Conservation (phyloP, 2,797 vertebrate species). For the Notamacropus eugenii region DNA sequence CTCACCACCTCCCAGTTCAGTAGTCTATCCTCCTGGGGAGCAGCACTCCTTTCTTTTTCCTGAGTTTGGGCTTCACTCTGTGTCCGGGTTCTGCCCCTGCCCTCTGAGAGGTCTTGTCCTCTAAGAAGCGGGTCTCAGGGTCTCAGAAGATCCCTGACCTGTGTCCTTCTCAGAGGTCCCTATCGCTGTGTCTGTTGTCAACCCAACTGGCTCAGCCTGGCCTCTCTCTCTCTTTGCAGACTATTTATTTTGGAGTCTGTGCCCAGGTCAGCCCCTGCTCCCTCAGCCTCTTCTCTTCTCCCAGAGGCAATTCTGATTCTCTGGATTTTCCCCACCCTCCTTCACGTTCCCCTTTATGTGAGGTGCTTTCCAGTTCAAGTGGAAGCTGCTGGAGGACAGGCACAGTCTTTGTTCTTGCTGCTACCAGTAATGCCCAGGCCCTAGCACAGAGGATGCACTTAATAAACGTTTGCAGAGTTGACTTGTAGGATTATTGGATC, state of each 20-base stretch:
- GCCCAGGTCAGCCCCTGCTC: not conserved
- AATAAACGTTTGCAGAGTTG: not conserved
- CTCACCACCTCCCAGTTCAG: not conserved
- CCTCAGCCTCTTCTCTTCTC: not conserved
- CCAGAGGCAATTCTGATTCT: not conserved
- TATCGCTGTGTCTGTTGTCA: not conserved
- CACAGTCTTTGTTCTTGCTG: too few relatives aligned
- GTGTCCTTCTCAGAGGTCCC: not conserved
- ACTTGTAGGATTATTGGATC: not conserved
- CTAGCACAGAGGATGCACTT: not conserved
- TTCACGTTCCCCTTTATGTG: not conserved
- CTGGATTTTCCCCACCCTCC: not conserved
- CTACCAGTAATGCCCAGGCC: not conserved
- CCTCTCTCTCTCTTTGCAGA: not conserved
- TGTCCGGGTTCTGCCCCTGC: too few relatives aligned
- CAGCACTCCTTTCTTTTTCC: not conserved
- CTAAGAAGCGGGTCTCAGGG: not conserved
- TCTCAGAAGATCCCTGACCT: too few relatives aligned
- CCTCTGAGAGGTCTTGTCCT: too few relatives aligned
- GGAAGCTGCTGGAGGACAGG: not conserved
- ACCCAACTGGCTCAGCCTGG: too few relatives aligned
- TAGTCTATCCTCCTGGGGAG: rapidly evolving
- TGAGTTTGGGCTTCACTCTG: not conserved
- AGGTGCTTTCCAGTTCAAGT: not conserved
- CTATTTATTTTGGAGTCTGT: too few relatives aligned